phyloP scores from a whole-genome alignment of 2,797 vertebrate genomes.

The Phaenicophaeus curvirostris region DNA sequence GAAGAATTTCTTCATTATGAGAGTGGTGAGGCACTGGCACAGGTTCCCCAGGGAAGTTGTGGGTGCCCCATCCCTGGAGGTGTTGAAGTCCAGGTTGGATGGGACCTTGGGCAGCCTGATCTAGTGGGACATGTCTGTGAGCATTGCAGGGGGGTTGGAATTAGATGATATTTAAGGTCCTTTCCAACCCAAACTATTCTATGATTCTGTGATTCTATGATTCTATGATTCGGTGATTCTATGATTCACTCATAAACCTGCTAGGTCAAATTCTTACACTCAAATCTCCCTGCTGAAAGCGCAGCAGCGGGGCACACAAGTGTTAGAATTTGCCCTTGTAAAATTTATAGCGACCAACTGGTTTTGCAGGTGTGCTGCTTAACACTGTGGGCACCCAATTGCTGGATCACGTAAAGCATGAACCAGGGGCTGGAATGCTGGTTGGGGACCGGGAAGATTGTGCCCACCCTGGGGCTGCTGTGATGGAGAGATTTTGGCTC shows the following conservation, averaged over 20 bases:
- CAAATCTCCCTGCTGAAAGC: neutral
- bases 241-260: neutral
- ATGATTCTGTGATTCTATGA: no score
- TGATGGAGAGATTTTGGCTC: slow-evolving; percentile 12
- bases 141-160: no score
- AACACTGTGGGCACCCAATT: neutral
- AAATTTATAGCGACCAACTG: slow-evolving; percentile 33
- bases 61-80: no score
- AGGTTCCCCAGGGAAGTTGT: no score
- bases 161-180: no score
- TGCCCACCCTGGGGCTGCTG: neutral
- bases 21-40: no score
- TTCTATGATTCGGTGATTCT: no score
- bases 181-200: no score
- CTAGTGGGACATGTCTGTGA: no score
- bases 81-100: no score
- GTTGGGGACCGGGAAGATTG: rapidly evolving
- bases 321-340: slow-evolving; percentile 15
- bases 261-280: neutral
- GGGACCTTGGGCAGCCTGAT: no score
- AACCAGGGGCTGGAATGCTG: neutral
- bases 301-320: neutral
- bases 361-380: slow-evolving; percentile 41
- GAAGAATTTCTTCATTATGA: no score
- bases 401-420: neutral